Conservation (phyloP, 2,113 vertebrate species). For the Eclectus roratus region DNA sequence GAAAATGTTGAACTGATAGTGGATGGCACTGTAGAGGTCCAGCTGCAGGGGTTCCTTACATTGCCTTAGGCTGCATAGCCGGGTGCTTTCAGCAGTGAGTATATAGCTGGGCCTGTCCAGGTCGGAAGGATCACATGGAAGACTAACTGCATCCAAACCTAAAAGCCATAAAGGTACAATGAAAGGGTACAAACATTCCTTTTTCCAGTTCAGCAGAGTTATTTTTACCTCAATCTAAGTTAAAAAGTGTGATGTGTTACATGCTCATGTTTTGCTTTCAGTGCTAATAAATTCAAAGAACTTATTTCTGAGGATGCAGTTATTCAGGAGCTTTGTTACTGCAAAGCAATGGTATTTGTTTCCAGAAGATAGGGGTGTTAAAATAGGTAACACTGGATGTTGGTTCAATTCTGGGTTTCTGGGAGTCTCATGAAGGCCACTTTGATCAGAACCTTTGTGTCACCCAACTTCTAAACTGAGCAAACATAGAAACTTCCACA, state of each 20-base stretch:
- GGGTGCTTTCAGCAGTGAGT: neutral
- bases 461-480: neutral
- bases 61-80: neutral
- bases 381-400: neutral
- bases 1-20: neutral
- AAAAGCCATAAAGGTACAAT: neutral
- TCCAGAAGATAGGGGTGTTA: neutral
- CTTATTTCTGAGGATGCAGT: neutral
- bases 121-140: neutral
- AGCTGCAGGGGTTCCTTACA: neutral
- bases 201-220: neutral
- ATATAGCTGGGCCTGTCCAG: neutral
- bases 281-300: neutral
- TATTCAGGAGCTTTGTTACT: neutral
- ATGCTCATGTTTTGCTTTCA: neutral
- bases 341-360: neutral
- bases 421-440: neutral
- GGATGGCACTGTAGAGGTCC: neutral
- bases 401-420: neutral
- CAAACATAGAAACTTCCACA: neutral
- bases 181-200: neutral
- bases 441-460: neutral
- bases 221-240: neutral
- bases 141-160: neutral
- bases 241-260: neutral